phyloP scores from a whole-genome alignment of 2,113 vertebrate genomes.

The Psilopogon haemacephalus region DNA sequence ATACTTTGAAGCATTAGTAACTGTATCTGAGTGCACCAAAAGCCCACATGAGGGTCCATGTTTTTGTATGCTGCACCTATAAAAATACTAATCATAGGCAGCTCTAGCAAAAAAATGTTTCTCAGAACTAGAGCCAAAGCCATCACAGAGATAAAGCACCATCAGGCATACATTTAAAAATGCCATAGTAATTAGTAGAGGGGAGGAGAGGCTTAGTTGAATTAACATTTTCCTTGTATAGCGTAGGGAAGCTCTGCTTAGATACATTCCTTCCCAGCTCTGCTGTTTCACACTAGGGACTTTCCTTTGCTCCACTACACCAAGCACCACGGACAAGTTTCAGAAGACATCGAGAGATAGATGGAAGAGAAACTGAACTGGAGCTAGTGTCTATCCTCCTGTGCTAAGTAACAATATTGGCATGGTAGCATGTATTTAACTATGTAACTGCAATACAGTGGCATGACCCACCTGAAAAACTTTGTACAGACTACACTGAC shows the following conservation, averaged over 20 bases:
- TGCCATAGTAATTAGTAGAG: slow-evolving; percentile 59
- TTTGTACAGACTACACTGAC: background rate
- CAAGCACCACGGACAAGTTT: background rate
- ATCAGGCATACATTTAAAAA: slow-evolving; percentile 63
- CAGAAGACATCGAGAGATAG: background rate
- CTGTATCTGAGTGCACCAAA: slow-evolving; percentile 45
- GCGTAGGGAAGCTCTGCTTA: background rate
- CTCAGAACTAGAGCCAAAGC: slow-evolving; percentile 33
- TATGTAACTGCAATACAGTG: background rate
- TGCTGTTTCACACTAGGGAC: background rate
- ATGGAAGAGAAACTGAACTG: background rate
- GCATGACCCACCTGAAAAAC: background rate
- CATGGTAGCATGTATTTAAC: background rate
- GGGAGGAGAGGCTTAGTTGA: slow-evolving; percentile 48
- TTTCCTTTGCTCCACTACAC: background rate
- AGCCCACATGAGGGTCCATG: slow-evolving; percentile 18
- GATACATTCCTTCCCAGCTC: slow-evolving; percentile 39
- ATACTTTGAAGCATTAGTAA: slow-evolving; percentile 55
- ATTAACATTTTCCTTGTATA: slow-evolving; percentile 17
- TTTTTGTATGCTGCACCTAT: slow-evolving; percentile 22
- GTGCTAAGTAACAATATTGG: background rate
- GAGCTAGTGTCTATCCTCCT: background rate
- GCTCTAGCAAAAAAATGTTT: slow-evolving; percentile 27
- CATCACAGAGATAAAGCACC: slow-evolving; percentile 59
- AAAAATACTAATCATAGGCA: slow-evolving; percentile 24